Evolutionary conservation across 2,797 vertebrate genomes (phyloP), one percentile per base, ranked within the genome.

Genomic region (Anniella stebbinsi): DNA sequence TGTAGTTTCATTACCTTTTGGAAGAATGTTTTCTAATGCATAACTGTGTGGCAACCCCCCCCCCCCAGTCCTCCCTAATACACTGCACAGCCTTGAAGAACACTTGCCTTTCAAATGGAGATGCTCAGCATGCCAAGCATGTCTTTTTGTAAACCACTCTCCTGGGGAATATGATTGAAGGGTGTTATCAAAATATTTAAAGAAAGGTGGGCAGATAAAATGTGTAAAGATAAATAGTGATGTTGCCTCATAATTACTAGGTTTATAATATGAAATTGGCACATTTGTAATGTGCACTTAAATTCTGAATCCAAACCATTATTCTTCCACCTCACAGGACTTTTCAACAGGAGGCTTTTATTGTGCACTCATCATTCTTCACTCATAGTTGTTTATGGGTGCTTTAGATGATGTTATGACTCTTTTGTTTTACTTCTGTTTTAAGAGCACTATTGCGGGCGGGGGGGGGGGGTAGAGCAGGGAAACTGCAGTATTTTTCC

Each of bases 1-100:
- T 87, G 88, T 95, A 82, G 87, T 95, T 95, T 95, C 93, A 96
- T 96, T 97, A 95, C 92, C 93, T 94, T 94, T 90, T 91, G 85
- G 90, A 96, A 93, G 45, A 48, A 51, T 96, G 90, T 92, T 92
- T 95, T 94, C 90, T 93, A 83, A 92, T 90, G 80, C 80, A 17
- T 91, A 38, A 88, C 92, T 92, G 80, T 86, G 66, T 72, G 92
- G 84, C 80, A 92, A 89, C 84, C 81, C 91, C 96, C 92, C 94
- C 93, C 41, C 15, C 63, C 93, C 82, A 90, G 80, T 84, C 87
- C 94, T 95, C 91, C 51, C 66, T 90, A 91, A 25, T 91, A 86
- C 86, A 87, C 84, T 93, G 76, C 45, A 84, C 75, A 67, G 54
- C 83, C 90, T 93, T 94, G 89, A 90, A 88, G 87, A 93, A 60